Evolutionary conservation across 2,113 vertebrate species (phyloP).

Genomic region (Macroglossus sobrinus): DNA sequence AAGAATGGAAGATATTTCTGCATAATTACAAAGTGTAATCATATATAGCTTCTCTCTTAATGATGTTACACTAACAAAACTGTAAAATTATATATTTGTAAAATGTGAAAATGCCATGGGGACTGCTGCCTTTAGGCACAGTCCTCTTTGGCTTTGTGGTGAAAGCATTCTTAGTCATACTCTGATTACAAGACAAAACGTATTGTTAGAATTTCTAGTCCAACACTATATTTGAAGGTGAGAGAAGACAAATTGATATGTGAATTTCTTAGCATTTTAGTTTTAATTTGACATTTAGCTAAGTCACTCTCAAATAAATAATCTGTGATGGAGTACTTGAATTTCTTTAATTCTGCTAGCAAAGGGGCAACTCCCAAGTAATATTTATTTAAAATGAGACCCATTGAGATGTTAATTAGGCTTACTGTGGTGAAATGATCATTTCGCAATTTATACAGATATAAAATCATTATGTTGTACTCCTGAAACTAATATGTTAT

Average conservation of each 20-base stretch:
- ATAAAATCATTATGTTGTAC: background rate
- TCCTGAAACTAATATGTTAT: background rate
- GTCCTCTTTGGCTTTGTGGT: background rate
- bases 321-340: background rate
- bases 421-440: background rate
- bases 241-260: conserved; percentile 3
- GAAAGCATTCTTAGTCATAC: background rate
- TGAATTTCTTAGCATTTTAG: background rate
- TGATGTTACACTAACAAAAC: conserved; percentile 16
- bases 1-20: background rate
- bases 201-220: conserved; percentile 21
- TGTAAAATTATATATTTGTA: background rate
- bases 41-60: background rate
- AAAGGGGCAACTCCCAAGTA: background rate
- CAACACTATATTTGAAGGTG: background rate
- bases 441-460: background rate
- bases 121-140: background rate
- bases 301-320: background rate
- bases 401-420: background rate
- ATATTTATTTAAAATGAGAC: background rate
- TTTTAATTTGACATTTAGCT: background rate
- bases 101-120: background rate
- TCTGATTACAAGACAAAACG: background rate
- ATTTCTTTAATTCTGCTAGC: background rate
- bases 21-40: background rate